A percentile compares a stretch with the other conserved stretches of the same genome.
Conservation (phyloP, 2,888 invertebrate species). For the Drosophila atripex region DNA sequence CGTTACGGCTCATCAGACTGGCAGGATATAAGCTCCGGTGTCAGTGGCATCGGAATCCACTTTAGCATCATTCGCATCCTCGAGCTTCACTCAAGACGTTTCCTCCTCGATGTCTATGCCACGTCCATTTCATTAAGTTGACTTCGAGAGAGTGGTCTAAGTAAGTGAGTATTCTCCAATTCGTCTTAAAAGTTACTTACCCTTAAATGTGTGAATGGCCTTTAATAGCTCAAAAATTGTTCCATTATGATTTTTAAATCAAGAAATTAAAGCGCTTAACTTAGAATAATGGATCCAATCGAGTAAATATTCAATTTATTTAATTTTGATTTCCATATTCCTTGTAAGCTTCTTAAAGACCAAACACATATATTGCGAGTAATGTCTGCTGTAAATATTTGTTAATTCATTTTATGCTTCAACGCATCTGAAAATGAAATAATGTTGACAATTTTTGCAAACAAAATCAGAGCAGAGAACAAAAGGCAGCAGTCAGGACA, state of each 20-base stretch:
- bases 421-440: conserved; percentile 31
- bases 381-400: conserved; percentile 24
- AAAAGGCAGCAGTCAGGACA: conserved; percentile 25
- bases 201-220: not conserved
- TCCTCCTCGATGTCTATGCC: conserved; percentile 7
- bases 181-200: not conserved
- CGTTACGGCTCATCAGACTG: conserved; percentile 29
- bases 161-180: conserved; percentile 9
- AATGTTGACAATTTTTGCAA: conserved; percentile 48
- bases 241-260: not conserved
- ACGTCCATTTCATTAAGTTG: conserved; percentile 32
- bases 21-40: conserved; percentile 25
- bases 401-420: conserved; percentile 28
- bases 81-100: conserved; percentile 15
- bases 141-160: not conserved
- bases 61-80: conserved; percentile 24
- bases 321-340: not conserved
- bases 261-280: not conserved
- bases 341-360: not conserved
- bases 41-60: conserved; percentile 16
- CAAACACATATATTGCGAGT: not conserved
- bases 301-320: not conserved
- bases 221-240: not conserved
- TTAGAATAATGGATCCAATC: not conserved
- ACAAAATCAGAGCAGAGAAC: conserved; percentile 36